Conservation (phyloP, 2,888 invertebrate species). For the Dendrolimus houi region DNA sequence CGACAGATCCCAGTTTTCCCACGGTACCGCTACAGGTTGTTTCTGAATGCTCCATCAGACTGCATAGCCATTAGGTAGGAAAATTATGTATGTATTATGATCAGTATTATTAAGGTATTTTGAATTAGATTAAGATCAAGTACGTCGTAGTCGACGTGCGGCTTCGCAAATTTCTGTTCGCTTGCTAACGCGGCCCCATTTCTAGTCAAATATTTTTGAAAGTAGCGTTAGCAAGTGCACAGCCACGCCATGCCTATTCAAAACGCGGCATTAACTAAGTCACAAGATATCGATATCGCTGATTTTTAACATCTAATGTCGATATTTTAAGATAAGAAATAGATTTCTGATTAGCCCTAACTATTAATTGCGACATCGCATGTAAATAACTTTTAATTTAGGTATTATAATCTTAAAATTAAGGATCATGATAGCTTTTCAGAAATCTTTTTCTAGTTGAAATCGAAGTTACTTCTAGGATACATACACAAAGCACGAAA, state of each 20-base stretch:
- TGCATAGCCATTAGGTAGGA: constrained; percentile 23
- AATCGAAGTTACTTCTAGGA: constrained; percentile 26
- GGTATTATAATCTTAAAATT: constrained; percentile 15
- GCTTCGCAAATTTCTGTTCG: constrained; percentile 34
- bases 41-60: constrained; percentile 21
- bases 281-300: background rate
- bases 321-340: constrained; percentile 17
- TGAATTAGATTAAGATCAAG: constrained; percentile 26
- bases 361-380: background rate
- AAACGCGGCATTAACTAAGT: background rate
- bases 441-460: constrained; percentile 31
- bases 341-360: constrained; percentile 32
- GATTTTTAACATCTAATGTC: constrained; percentile 13
- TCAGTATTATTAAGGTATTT: constrained; percentile 36
- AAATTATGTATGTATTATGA: constrained; percentile 40
- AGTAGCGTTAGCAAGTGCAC: background rate
- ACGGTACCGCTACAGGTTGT: constrained; percentile 5
- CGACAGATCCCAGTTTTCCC: constrained; percentile 14
- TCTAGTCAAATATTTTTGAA: constrained; percentile 15
- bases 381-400: background rate
- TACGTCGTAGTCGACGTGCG: constrained; percentile 31
- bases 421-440: constrained; percentile 24
- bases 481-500: constrained; percentile 1
- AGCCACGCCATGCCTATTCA: constrained; percentile 1
- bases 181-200: constrained; percentile 25